A percentile compares a stretch with the other conserved stretches of the same genome.
Conservation (phyloP, 2,888 invertebrate species). For the Alloscopus bannaensis region DNA sequence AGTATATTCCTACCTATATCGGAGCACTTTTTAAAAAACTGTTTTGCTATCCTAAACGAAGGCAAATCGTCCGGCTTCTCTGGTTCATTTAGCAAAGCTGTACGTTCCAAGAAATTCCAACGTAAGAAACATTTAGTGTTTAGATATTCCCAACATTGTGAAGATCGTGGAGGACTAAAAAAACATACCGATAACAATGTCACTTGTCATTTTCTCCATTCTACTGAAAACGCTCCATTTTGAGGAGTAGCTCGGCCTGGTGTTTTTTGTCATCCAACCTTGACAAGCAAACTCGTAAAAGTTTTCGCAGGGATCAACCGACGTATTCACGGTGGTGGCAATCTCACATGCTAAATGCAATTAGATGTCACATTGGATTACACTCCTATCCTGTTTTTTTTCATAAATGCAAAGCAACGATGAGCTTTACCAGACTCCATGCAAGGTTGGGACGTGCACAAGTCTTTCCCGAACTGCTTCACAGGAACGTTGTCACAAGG, state of each 20-base stretch:
- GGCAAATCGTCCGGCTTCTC: slow-evolving; percentile 55
- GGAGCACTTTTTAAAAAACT: slow-evolving; percentile 63
- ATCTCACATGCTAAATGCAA: slow-evolving; percentile 57
- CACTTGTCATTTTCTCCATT: slow-evolving; percentile 61
- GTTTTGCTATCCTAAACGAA: slow-evolving; percentile 56
- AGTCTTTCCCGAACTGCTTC: slow-evolving; percentile 54
- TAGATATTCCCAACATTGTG: too few relatives aligned
- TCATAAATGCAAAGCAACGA: background rate
- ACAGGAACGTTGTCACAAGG: slow-evolving; percentile 55
- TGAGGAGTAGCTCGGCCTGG: slow-evolving; percentile 47
- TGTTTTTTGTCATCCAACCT: slow-evolving; percentile 63
- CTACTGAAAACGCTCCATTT: slow-evolving; percentile 65
- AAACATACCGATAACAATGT: slow-evolving; percentile 64
- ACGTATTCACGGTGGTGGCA: slow-evolving; percentile 56
- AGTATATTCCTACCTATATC: slow-evolving; percentile 59
- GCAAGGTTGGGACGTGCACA: slow-evolving; percentile 48
- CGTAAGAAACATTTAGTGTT: too few relatives aligned
- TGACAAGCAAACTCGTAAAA: slow-evolving; percentile 68
- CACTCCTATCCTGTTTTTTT: too few relatives aligned
- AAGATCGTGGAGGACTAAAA: too few relatives aligned
- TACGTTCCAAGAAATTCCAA: too few relatives aligned
- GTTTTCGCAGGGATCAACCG: slow-evolving; percentile 64
- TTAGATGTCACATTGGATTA: too few relatives aligned
- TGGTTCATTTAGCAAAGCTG: slow-evolving; percentile 62
- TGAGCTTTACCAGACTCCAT: slow-evolving; percentile 47